Evolutionary conservation across 1,140 invertebrate species (phyloP).

Genomic region (Ctenoplectra terminalis): DNA sequence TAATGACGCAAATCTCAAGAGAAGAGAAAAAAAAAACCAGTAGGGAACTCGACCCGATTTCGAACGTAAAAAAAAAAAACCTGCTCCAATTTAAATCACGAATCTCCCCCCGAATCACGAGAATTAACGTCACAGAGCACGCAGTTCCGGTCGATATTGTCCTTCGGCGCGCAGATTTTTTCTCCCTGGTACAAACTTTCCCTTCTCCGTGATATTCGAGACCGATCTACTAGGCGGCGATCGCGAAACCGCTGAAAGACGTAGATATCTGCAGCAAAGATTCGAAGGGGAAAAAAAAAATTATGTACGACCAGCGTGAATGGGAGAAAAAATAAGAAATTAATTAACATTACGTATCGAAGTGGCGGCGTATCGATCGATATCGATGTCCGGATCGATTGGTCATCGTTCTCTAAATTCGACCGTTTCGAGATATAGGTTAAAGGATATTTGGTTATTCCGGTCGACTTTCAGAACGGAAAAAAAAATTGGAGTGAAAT

Average conservation of each 20-base stretch:
- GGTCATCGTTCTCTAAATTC: too few relatives aligned
- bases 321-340: not conserved
- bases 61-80: not conserved
- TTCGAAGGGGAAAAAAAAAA: not conserved
- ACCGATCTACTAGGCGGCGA: not conserved
- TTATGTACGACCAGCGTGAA: too few relatives aligned
- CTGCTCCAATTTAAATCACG: not conserved
- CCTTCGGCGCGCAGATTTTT: constrained; percentile 25
- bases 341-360: not conserved
- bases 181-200: not conserved
- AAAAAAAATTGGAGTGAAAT: not conserved
- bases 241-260: too few relatives aligned
- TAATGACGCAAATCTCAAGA: not conserved
- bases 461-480: not conserved
- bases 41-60: not conserved
- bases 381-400: not conserved
- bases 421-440: not conserved
- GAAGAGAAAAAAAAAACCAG: not conserved
- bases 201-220: not conserved
- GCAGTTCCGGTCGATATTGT: constrained; percentile 12
- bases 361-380: not conserved
- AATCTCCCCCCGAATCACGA: not conserved
- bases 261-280: not conserved
- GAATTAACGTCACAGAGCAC: not conserved
- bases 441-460: not conserved